These are phyloP conservation scores for Stenchaetothrips biformis DNA, from an alignment of 2,888 invertebrate species.

Conservation along the genomic window DNA sequence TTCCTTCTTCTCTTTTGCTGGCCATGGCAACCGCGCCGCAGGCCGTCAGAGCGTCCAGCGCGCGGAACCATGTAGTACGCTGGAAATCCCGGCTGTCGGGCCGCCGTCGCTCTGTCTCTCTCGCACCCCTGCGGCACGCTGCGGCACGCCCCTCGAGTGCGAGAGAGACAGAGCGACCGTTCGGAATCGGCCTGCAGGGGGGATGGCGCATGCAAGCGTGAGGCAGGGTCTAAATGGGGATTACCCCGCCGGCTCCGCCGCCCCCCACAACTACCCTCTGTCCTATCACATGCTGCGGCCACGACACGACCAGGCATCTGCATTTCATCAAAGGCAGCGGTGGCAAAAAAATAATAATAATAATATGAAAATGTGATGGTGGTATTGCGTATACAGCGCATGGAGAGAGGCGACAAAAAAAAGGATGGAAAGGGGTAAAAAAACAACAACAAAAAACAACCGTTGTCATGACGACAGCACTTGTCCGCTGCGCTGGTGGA, in stretches of 20 bases:
- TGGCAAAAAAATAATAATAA: neutral
- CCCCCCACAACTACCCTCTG: neutral
- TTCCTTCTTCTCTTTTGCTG: neutral
- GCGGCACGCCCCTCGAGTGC: too few species aligned
- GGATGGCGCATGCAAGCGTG: neutral
- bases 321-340: neutral
- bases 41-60: too few species aligned
- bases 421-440: neutral
- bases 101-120: too few species aligned
- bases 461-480: neutral
- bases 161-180: too few species aligned
- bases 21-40: neutral
- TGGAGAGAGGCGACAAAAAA: neutral
- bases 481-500: too few species aligned
- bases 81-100: too few species aligned
- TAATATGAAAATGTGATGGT: neutral
- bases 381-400: neutral
- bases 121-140: too few species aligned
- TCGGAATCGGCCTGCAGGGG: neutral
- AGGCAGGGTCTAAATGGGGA: neutral
- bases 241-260: neutral
- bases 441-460: constrained; percentile 10
- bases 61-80: too few species aligned
- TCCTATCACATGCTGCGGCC: neutral
- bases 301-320: neutral